A percentile compares a stretch with the other conserved stretches of the same genome.
Evolutionary conservation across 2,113 vertebrate genomes (phyloP).

Genomic region (Erinaceus europaeus): DNA sequence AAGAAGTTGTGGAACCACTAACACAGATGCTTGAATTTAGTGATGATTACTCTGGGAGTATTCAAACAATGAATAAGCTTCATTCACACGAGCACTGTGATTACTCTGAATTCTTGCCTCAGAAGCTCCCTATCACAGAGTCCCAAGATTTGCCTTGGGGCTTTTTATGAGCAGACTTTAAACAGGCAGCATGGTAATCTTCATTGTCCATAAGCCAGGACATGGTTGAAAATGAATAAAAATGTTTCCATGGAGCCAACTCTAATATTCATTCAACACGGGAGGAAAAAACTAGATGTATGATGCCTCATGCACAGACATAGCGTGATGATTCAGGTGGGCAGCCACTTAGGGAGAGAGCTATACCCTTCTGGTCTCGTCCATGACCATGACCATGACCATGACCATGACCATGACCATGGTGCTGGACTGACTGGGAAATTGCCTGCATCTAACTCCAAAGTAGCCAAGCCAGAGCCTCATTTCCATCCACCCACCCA

Average conservation of each 20-base stretch:
- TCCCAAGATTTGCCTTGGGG: slow-evolving; percentile 14
- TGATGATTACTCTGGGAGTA: background rate
- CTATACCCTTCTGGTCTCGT: fast-evolving
- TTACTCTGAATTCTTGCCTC: background rate
- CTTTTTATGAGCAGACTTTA: slow-evolving; percentile 16
- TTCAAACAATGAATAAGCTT: slow-evolving; percentile 11
- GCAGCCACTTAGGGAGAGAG: background rate
- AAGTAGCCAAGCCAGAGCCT: background rate
- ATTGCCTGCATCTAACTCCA: background rate
- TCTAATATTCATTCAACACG: background rate
- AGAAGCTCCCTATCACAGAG: background rate
- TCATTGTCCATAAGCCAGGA: slow-evolving; percentile 15
- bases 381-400: background rate
- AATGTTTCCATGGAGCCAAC: background rate
- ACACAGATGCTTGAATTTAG: background rate
- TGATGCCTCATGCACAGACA: fast-evolving
- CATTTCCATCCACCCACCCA: background rate
- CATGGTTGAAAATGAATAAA: background rate
- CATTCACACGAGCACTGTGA: background rate
- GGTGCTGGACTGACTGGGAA: background rate
- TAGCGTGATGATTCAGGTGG: fast-evolving
- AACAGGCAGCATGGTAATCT: background rate
- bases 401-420: too few species aligned
- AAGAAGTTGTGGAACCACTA: background rate
- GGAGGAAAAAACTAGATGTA: background rate